These are phyloP conservation scores for Trichonephila inaurata DNA, from an alignment of 1,140 invertebrate genomes.

Conservation along the genomic window DNA sequence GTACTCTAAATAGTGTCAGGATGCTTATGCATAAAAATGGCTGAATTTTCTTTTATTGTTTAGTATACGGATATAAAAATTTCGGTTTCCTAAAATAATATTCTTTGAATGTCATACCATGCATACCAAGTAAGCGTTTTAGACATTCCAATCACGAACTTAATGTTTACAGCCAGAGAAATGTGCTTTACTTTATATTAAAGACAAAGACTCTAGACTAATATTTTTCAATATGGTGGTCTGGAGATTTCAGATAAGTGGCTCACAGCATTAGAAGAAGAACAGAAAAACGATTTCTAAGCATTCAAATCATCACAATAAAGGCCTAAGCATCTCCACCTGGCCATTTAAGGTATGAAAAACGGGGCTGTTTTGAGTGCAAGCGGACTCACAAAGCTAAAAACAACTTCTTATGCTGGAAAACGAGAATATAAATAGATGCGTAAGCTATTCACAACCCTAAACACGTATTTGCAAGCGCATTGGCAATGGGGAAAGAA, in stretches of 20 bases:
- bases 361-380: slow-evolving; percentile 1
- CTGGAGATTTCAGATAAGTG: background rate
- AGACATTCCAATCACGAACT: no score
- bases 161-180: background rate
- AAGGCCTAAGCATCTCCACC: background rate
- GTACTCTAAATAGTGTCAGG: no score
- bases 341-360: slow-evolving; percentile 12
- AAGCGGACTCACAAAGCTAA: background rate
- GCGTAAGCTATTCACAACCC: background rate
- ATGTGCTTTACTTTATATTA: background rate
- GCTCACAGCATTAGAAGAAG: background rate
- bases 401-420: slow-evolving; percentile 21
- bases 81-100: no score
- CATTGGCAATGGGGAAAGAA: slow-evolving; percentile 43
- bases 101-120: no score
- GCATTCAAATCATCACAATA: slow-evolving; percentile 16
- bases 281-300: background rate
- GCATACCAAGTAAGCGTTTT: no score
- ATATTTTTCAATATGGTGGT: background rate
- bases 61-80: no score
- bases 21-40: no score
- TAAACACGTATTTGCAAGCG: slow-evolving; percentile 36
- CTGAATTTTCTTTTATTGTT: no score
- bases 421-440: slow-evolving; percentile 54
- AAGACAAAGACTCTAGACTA: background rate